Base-by-base conservation (phyloP, 2,113 vertebrate species). In the Saccopteryx bilineata region DNA sequence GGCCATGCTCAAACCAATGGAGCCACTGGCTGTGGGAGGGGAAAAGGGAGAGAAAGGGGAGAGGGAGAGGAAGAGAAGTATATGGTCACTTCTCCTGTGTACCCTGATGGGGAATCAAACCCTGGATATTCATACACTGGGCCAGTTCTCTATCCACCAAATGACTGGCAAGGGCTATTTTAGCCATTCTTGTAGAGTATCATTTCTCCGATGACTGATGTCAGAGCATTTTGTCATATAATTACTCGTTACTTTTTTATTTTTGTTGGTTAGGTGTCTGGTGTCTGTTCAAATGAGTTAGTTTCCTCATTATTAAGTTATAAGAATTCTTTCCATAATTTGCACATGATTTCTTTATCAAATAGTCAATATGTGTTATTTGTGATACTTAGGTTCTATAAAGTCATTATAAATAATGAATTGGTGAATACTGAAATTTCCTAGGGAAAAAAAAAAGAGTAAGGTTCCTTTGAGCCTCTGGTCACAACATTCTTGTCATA, bases 241-340 rank as follows among this genome's bases (percentile, higher is more conserved):
- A 24, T 61, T 75, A 71, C 19, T 72, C 24, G 28, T 78, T 46
- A 87, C 24, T 58, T 87, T 79, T 56, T 39, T 19, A 84, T 76
- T 23, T 80, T 90, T 74, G 79, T 58, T 75, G 58, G 11, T 21
- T 8, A 82, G 66, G 31, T 87, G 17, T 74, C 14, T 86, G 66
- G 31, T 87, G 17, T 74, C 14, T 86, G 14, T 52, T 75, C 48
- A 91, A 74, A 69, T 19, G 9, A 89, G 39, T 5, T 95, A n/a
- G 66, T 84, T 28, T 71, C 91, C 61, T 96, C 39, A 28, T 76
- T 93, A 90, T 4, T 89, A n/a, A 86, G 7, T 65, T 80, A 71
- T 46, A 91, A 89, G 14, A 92, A 18, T 76, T 86, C 61, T 81
- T 74, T 52, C 80, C 31, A 54, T 60, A 82, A 74, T 91, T 79